Percentiles rank a stretch among this genome's conserved stretches.
These are phyloP conservation scores for Temnothorax rugatulus DNA, from an alignment of 2,888 invertebrate species.

Conservation along the genomic window DNA sequence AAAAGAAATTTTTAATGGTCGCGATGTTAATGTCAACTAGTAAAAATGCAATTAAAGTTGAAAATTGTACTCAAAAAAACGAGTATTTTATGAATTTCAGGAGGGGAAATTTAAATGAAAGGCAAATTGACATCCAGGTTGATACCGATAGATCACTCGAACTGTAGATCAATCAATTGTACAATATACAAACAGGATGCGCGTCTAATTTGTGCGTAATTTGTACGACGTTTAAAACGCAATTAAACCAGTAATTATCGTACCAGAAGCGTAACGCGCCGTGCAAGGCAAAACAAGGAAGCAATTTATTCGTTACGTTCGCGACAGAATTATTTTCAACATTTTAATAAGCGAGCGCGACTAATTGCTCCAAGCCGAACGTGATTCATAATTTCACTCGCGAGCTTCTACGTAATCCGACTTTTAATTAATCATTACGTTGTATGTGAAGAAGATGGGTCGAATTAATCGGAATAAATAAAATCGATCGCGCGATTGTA, in stretches of 20 bases:
- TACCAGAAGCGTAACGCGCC: neutral
- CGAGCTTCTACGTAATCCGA: neutral
- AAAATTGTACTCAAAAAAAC: neutral
- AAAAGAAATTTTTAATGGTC: neutral
- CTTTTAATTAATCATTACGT: conserved; percentile 14
- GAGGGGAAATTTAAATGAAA: too few species aligned
- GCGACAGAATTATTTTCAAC: conserved; percentile 34
- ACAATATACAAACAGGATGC: neutral
- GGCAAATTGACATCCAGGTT: neutral
- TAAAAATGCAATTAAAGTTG: conserved; percentile 2
- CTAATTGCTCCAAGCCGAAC: conserved; percentile 14
- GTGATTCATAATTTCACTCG: neutral
- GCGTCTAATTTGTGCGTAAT: neutral
- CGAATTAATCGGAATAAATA: conserved; percentile 3
- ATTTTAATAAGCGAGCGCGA: conserved; percentile 29
- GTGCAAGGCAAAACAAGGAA: conserved; percentile 35
- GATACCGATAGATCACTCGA: neutral
- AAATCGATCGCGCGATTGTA: neutral
- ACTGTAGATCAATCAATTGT: neutral
- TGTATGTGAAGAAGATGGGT: neutral
- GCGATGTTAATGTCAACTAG: neutral
- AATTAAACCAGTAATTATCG: conserved; percentile 14
- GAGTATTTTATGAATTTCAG: neutral
- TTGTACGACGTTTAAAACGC: conserved; percentile 24
- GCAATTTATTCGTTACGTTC: conserved; percentile 34